phyloP scores from a whole-genome alignment of 2,113 vertebrate genomes.

The Brachyhypopomus gauderio region DNA sequence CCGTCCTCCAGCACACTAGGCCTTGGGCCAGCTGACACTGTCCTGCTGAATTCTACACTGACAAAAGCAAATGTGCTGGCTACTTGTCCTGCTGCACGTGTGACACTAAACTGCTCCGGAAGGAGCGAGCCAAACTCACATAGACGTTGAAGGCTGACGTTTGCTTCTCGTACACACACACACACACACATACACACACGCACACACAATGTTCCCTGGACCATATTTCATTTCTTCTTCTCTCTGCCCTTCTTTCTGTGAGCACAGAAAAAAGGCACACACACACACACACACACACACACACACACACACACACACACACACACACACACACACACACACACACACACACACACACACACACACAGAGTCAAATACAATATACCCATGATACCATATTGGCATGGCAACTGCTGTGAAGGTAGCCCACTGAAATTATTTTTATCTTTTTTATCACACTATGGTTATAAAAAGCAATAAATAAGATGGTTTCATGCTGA shows the following conservation, averaged over 20 bases:
- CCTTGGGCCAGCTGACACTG: conserved; percentile 5
- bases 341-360: background rate
- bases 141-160: too few species aligned
- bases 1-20: background rate
- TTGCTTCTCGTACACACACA: too few species aligned
- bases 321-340: too few species aligned
- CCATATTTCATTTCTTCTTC: too few species aligned
- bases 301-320: too few species aligned
- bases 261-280: too few species aligned
- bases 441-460: conserved; percentile 42
- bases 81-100: too few species aligned
- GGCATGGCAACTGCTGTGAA: conserved; percentile 45
- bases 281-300: too few species aligned
- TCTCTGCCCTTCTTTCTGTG: background rate
- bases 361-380: background rate
- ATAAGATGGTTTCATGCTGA: conserved; percentile 43
- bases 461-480: conserved; percentile 50
- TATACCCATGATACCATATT: conserved; percentile 17
- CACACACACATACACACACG: background rate
- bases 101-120: too few species aligned
- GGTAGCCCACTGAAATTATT: conserved; percentile 29
- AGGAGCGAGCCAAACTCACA: too few species aligned
- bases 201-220: too few species aligned
- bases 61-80: too few species aligned
- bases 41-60: conserved; percentile 39